These are phyloP conservation scores for Zootoca vivipara DNA, from an alignment of 2,113 vertebrate genomes.

Conservation along the genomic window DNA sequence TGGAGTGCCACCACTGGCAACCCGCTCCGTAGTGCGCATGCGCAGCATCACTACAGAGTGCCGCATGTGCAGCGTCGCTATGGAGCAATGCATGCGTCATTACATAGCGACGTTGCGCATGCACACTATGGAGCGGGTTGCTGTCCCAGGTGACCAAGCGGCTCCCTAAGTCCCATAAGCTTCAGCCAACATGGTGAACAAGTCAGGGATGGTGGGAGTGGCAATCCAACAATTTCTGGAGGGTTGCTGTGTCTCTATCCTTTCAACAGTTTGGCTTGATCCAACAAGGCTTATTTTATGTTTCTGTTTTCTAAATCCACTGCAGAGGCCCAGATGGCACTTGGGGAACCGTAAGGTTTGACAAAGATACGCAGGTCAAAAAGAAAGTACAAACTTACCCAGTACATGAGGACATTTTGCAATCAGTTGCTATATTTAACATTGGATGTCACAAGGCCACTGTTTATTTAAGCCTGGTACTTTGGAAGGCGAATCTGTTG, in stretches of 20 bases:
- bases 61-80: too few relatives aligned
- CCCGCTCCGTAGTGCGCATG: too few relatives aligned
- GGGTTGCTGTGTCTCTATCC: background rate
- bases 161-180: too few relatives aligned
- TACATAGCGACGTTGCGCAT: too few relatives aligned
- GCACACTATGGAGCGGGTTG: too few relatives aligned
- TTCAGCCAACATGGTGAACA: background rate
- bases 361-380: background rate
- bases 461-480: constrained; percentile 16
- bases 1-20: too few relatives aligned
- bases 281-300: background rate
- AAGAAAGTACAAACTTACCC: accelerated
- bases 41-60: too few relatives aligned
- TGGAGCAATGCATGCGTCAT: too few relatives aligned
- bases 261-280: background rate
- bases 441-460: background rate
- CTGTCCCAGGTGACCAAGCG: too few relatives aligned
- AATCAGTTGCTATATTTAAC: background rate
- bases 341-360: background rate
- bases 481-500: background rate
- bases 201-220: too few relatives aligned
- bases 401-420: background rate
- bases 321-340: background rate
- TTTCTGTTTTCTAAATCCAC: background rate
- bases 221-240: background rate